Conservation (phyloP, 1,140 invertebrate species). For the Tetramorium alpestre region DNA sequence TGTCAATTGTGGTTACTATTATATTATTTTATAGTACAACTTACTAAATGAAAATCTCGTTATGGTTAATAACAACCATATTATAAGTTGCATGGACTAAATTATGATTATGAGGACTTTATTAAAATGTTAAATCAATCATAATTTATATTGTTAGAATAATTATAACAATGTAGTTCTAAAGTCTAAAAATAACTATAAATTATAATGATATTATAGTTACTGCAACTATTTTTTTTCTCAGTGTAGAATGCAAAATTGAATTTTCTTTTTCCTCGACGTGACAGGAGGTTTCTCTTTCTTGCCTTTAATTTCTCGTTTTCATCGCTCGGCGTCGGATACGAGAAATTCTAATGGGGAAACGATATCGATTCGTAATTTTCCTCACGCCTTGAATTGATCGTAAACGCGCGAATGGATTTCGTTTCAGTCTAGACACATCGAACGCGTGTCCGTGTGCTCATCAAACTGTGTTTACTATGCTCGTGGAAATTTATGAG, state of each 20-base stretch:
- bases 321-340: neutral
- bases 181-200: too few relatives aligned
- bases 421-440: neutral
- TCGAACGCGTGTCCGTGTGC: constrained; percentile 4
- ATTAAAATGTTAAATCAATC: too few relatives aligned
- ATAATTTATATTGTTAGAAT: too few relatives aligned
- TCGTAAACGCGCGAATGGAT: constrained; percentile 27
- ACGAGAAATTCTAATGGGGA: neutral
- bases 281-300: neutral
- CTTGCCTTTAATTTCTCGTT: neutral
- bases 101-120: too few relatives aligned
- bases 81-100: too few relatives aligned
- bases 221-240: too few relatives aligned
- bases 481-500: constrained; percentile 57
- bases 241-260: neutral
- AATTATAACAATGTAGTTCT: too few relatives aligned
- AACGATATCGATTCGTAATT: neutral
- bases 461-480: constrained; percentile 61
- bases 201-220: too few relatives aligned
- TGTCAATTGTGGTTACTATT: too few relatives aligned
- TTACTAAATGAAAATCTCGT: too few relatives aligned
- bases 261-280: neutral
- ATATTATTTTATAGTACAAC: too few relatives aligned
- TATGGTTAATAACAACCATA: too few relatives aligned
- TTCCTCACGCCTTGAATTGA: neutral